Conservation (phyloP, 2,113 vertebrate genomes). For the Dipodomys ordii region DNA sequence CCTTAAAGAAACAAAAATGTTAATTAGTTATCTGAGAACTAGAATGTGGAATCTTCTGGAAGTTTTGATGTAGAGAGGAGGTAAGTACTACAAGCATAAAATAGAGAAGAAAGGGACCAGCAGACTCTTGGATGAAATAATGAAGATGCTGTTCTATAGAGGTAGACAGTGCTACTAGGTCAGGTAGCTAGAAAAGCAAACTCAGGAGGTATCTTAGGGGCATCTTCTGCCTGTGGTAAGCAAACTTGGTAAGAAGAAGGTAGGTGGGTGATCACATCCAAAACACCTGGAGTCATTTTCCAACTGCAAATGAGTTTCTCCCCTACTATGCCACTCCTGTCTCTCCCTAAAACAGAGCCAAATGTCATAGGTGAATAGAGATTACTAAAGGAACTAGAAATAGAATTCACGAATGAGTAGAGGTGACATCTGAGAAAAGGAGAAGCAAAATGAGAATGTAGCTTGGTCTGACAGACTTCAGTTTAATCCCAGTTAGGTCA, state of each 20-base stretch:
- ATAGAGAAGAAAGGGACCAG: not conserved
- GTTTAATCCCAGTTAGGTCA: not conserved
- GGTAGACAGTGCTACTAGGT: not conserved
- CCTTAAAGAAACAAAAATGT: not conserved
- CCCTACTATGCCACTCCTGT: not conserved
- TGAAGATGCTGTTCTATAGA: fast-evolving
- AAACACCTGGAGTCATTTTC: not conserved
- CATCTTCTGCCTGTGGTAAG: not conserved
- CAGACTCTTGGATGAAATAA: not conserved
- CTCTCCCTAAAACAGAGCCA: not conserved
- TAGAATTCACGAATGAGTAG: fast-evolving
- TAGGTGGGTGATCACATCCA: fast-evolving
- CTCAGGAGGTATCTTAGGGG: not conserved
- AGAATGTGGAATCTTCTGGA: not conserved
- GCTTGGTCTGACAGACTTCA: not conserved
- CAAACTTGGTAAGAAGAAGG: fast-evolving
- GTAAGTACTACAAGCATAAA: too few relatives aligned
- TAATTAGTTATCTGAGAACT: not conserved
- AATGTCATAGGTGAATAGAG: not conserved
- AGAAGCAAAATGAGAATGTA: not conserved
- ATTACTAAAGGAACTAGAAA: not conserved
- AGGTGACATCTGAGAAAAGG: too few relatives aligned
- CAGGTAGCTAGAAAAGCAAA: not conserved
- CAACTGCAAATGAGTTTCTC: not conserved
- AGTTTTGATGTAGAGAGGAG: not conserved